A percentile compares a stretch with the other conserved stretches of the same genome.
Conservation (phyloP, 2,113 vertebrate species). For the Periophthalmodon schlosseri region DNA sequence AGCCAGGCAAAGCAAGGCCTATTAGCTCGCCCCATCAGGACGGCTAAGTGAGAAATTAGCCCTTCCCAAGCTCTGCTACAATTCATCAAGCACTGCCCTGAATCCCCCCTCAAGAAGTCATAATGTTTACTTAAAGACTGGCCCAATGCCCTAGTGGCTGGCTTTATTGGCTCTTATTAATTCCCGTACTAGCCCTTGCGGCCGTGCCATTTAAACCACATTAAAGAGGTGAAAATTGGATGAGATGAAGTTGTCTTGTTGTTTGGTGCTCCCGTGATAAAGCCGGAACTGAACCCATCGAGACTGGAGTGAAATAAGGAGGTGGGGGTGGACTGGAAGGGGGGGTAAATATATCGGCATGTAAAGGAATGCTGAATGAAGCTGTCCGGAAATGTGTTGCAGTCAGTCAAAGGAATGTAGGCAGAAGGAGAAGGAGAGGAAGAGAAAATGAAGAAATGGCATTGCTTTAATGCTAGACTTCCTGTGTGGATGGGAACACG, state of each 20-base stretch:
- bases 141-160: constrained; percentile 65
- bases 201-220: constrained; percentile 76
- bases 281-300: constrained; percentile 48
- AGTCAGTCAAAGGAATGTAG: constrained; percentile 60
- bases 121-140: constrained; percentile 76
- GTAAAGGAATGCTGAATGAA: constrained; percentile 69
- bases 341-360: constrained; percentile 44
- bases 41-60: constrained; percentile 80
- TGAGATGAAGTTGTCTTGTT: constrained; percentile 74
- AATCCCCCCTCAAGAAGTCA: constrained; percentile 72
- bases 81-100: constrained; percentile 71
- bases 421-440: constrained; percentile 13
- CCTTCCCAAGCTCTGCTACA: constrained; percentile 63
- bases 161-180: constrained; percentile 77
- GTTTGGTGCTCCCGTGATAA: constrained; percentile 50
- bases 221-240: constrained; percentile 76
- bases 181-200: constrained; percentile 66
- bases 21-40: constrained; percentile 77
- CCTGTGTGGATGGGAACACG: constrained; percentile 66
- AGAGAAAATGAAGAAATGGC: constrained; percentile 31
- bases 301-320: constrained; percentile 35
- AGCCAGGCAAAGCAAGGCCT: constrained; percentile 71
- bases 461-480: constrained; percentile 64
- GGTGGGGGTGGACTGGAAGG: constrained; percentile 21
- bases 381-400: constrained; percentile 56